Conservation (phyloP, 1,140 invertebrate genomes). For the Littorina saxatilis region DNA sequence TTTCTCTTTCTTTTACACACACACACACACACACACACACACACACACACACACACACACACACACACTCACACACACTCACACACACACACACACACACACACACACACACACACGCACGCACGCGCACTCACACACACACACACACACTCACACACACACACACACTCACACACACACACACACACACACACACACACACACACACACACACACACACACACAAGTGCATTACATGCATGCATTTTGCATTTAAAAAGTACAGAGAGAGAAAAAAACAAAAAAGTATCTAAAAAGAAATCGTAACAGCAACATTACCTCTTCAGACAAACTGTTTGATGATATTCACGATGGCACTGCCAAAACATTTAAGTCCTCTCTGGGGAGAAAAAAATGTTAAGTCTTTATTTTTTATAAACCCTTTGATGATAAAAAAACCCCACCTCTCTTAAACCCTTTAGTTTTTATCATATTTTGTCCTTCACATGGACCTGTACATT, state of each 20-base stretch:
- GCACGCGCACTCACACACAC: background rate
- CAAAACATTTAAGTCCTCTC: too few species aligned
- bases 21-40: conserved; percentile 10
- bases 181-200: background rate
- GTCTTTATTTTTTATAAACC: too few species aligned
- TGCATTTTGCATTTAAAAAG: background rate
- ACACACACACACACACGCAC: background rate
- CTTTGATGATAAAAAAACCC: too few species aligned
- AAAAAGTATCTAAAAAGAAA: too few species aligned
- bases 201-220: conserved; percentile 11
- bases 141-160: conserved; percentile 12
- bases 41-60: conserved; percentile 15
- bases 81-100: conserved; percentile 11
- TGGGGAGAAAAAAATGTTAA: too few species aligned
- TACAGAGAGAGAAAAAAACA: background rate
- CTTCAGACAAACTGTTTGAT: too few species aligned
- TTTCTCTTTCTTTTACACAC: background rate
- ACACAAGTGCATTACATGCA: background rate
- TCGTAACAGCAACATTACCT: too few species aligned
- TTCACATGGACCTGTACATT: too few species aligned
- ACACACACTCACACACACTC: conserved; percentile 8
- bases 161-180: background rate
- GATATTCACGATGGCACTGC: too few species aligned
- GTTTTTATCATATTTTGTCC: too few species aligned
- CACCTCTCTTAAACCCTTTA: too few species aligned